phyloP scores from a whole-genome alignment of 2,797 vertebrate genomes.

The Sebastes minor region DNA sequence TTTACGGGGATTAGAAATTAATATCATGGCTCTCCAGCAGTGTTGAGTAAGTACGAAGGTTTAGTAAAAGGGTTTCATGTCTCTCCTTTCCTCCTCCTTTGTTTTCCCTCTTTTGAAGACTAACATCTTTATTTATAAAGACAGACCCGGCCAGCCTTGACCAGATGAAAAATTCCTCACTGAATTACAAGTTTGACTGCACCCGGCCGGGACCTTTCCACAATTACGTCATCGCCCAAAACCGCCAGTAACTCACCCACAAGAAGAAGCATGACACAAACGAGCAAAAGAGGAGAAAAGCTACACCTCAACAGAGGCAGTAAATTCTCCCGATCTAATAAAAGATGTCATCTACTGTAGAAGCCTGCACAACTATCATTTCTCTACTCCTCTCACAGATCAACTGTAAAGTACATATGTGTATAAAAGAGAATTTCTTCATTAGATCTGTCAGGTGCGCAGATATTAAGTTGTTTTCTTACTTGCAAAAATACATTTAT shows the following conservation, averaged over 20 bases:
- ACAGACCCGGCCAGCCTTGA: conserved; percentile 54
- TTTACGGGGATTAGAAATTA: conserved; percentile 50
- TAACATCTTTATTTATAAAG: conserved; percentile 73
- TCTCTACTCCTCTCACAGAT: conserved; percentile 2
- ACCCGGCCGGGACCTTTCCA: conserved; percentile 67
- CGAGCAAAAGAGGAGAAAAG: conserved; percentile 34
- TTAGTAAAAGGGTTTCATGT: conserved; percentile 17
- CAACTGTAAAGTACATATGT: background rate
- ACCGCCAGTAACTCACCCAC: conserved; percentile 64
- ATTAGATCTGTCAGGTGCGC: conserved; percentile 27
- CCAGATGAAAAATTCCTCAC: conserved; percentile 76
- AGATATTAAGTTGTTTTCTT: background rate
- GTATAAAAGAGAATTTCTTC: conserved; percentile 25
- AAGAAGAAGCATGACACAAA: conserved; percentile 52
- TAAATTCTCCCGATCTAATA: conserved; percentile 44
- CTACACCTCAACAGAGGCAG: conserved; percentile 32
- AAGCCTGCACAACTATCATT: background rate
- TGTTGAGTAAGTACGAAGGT: conserved; percentile 9
- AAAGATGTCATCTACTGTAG: conserved; percentile 1
- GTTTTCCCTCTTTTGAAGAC: conserved; percentile 41
- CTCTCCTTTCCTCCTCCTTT: conserved; percentile 4
- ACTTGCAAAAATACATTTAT: background rate
- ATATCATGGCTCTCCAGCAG: conserved; percentile 36
- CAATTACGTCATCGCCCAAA: conserved; percentile 72
- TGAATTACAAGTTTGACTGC: conserved; percentile 76